A percentile compares a stretch with the other conserved stretches of the same genome.
phyloP scores from a whole-genome alignment of 2,113 vertebrate genomes.

The Ivindomyrus marchei region DNA sequence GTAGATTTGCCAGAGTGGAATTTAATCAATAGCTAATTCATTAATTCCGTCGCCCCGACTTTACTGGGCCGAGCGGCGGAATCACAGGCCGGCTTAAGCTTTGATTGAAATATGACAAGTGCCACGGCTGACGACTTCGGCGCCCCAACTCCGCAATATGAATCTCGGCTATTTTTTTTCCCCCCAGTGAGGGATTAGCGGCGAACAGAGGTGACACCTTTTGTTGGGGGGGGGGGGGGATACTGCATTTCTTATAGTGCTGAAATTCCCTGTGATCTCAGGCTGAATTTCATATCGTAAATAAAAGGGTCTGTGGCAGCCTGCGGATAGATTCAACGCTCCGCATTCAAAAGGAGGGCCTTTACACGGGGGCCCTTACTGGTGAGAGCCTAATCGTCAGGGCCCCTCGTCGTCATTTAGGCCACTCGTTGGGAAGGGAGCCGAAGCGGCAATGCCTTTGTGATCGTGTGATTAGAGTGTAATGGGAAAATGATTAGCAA shows the following conservation, averaged over 20 bases:
- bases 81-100: conserved; percentile 54
- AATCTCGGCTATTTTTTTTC: conserved; percentile 51
- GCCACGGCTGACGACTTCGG: conserved; percentile 48
- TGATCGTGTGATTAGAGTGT: conserved; percentile 19
- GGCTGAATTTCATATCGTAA: conserved; percentile 26
- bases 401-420: conserved; percentile 32
- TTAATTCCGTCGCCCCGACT: conserved; percentile 71
- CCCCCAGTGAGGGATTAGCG: conserved; percentile 39
- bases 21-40: conserved; percentile 94
- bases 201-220: conserved; percentile 37
- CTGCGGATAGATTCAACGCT: background rate
- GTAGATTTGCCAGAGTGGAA: conserved; percentile 85
- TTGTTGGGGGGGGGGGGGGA: conserved; percentile 20
- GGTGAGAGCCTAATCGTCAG: conserved; percentile 18
- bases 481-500: background rate
- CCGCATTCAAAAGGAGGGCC: conserved; percentile 19
- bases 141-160: conserved; percentile 42
- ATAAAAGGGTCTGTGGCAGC: background rate
- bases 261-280: conserved; percentile 21
- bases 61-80: conserved; percentile 51
- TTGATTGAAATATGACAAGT: conserved; percentile 75
- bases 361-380: conserved; percentile 18
- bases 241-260: conserved; percentile 33
- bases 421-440: conserved; percentile 9
- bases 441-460: background rate